Conservation (phyloP, 2,797 vertebrate species). For the Melanotaenia maccullochi region DNA sequence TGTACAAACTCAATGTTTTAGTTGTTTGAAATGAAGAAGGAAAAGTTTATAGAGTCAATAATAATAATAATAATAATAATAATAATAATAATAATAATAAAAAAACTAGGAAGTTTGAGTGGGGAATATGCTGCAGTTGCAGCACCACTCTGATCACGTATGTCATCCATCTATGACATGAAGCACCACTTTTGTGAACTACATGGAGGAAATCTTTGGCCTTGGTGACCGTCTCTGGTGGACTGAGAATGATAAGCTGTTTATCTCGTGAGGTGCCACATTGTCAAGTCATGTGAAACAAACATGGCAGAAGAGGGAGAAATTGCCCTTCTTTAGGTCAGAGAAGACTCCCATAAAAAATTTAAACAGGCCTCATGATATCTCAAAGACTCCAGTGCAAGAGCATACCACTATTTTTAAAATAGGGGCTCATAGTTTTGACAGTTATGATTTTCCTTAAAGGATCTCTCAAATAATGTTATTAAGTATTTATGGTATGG, state of each 20-base stretch:
- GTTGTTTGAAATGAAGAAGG: neutral
- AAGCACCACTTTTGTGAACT: neutral
- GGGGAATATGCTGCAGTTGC: neutral
- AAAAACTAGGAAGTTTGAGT: neutral
- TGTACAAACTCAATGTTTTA: constrained; percentile 15
- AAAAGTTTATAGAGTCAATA: neutral
- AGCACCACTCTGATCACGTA: neutral
- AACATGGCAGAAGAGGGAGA: constrained; percentile 13
- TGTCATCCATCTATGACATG: neutral
- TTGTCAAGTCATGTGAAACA: constrained; percentile 13
- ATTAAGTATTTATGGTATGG: neutral
- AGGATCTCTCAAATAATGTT: constrained; percentile 10
- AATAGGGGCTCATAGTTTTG: constrained; percentile 9
- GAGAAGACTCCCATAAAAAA: constrained; percentile 23
- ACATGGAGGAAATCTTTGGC: constrained; percentile 4
- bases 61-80: too few species aligned
- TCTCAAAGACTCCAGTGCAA: constrained; percentile 31
- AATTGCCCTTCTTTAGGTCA: constrained; percentile 23
- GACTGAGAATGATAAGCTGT: constrained; percentile 10
- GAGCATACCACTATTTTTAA: constrained; percentile 35
- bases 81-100: neutral
- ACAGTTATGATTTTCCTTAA: constrained; percentile 1
- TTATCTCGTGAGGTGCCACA: neutral
- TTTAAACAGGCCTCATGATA: constrained; percentile 27
- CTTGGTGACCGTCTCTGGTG: neutral